Base-by-base conservation (phyloP, 2,888 invertebrate species). In the Drosophila demipolita region DNA sequence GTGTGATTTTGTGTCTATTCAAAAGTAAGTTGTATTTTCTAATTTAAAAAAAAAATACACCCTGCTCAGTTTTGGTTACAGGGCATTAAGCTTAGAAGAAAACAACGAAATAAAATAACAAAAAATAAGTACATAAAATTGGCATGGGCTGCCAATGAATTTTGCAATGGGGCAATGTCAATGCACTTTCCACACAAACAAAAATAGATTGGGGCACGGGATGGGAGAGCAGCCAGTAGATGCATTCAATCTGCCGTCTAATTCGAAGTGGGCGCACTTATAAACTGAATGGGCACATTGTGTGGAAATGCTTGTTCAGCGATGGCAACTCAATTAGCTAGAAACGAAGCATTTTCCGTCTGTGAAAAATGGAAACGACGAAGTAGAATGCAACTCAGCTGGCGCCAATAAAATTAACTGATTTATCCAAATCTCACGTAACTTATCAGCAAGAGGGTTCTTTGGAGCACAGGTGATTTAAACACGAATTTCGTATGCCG, bases 141-240 rank as follows among this genome's bases (percentile, higher is more conserved):
- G 90, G 80, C 88, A 73, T 79, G 70, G 68, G 53, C 67, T 80
- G 90, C 78, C 90, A 86, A 85, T 90, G 90, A 87, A 82, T 76
- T 82, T 72, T 62, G 75, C 69, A 82, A 69, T 72, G 72, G 67
- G 69, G 78, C 84, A 90, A 86, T 86, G 85, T 86, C 85, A 86
- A 90, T 86, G 85, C 86, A 80, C 85, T 86, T 82, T 83, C 69
- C 54, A 55, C 45, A 73, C 68, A 36, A 67, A 62, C 72, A 42
- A 73, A 89, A 89, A 84, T 76, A 89, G 74, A 66, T 72, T 23
- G 11, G 11, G 66, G 23, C 29, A 32, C 17, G 26, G 36, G 32
- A 2, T 12, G 9, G 53, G 0, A 32, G n/a, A 15, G 23, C 32
- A n/a, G 20, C 42, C 35, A 40, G 49, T 32, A 57, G 29, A 77